Evolutionary conservation across 2,797 vertebrate genomes (phyloP).

Genomic region (Vireo griseus): DNA sequence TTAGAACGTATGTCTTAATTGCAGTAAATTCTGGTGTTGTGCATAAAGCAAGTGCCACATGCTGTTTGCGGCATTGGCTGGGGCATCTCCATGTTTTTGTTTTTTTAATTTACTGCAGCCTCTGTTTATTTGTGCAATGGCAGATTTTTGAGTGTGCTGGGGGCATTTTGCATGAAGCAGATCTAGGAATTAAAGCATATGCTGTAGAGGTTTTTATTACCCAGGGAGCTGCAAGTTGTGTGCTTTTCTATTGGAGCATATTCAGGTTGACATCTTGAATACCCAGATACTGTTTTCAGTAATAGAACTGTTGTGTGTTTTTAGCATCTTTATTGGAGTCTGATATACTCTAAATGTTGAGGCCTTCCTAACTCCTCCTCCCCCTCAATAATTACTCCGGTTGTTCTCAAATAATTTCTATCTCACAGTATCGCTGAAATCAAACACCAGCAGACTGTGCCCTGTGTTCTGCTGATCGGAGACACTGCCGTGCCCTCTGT

Average conservation of each 20-base stretch:
- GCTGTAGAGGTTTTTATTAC: neutral
- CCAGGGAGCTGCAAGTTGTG: neutral
- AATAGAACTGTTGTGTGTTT: neutral
- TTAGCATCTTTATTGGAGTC: neutral
- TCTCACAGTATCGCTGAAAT: neutral
- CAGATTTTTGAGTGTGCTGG: neutral
- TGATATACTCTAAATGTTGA: neutral
- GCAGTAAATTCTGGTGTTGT: neutral
- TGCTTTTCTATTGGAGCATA: neutral
- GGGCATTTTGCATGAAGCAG: neutral
- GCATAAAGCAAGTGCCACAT: constrained; percentile 1
- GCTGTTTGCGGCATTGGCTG: neutral
- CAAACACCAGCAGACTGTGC: neutral
- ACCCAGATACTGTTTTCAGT: constrained; percentile 1
- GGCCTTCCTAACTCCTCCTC: neutral
- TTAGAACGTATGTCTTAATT: constrained; percentile 34
- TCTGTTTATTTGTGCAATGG: neutral
- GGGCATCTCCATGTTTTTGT: neutral
- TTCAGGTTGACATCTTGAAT: constrained; percentile 45
- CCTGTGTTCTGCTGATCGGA: constrained; percentile 10
- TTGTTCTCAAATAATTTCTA: constrained; percentile 5
- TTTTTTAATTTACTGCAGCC: constrained; percentile 16
- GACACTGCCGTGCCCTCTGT: neutral
- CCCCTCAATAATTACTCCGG: neutral
- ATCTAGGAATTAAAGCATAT: constrained; percentile 14